Evolutionary conservation across 2,888 invertebrate genomes (phyloP).

Genomic region (Melolontha melolontha): DNA sequence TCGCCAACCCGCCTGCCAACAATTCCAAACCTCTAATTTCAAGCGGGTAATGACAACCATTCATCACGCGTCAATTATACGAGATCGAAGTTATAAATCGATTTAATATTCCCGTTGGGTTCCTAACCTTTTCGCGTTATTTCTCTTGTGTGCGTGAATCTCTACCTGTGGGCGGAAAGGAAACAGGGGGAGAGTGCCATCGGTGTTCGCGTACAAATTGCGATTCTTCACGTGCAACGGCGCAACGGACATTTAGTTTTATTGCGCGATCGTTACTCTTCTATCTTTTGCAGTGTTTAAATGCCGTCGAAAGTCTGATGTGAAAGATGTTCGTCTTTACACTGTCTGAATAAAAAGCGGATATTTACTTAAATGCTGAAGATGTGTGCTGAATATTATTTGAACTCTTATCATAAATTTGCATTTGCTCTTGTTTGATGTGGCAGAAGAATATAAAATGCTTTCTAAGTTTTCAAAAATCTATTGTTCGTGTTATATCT

Average conservation of each 20-base stretch:
- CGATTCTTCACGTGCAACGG: slow-evolving; percentile 23
- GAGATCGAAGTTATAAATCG: too few species aligned
- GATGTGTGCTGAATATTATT: slow-evolving; percentile 27
- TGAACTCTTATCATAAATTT: slow-evolving; percentile 9
- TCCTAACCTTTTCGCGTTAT: too few species aligned
- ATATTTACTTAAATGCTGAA: slow-evolving; percentile 36
- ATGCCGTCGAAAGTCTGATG: slow-evolving; percentile 14
- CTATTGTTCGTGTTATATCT: too few species aligned
- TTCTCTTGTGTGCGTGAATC: too few species aligned
- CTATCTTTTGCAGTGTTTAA: slow-evolving; percentile 7
- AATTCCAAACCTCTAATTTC: neutral
- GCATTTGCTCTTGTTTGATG: slow-evolving; percentile 5
- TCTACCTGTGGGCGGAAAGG: too few species aligned
- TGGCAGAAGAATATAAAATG: slow-evolving; percentile 17
- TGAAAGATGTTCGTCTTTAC: slow-evolving; percentile 13
- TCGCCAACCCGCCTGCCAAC: too few species aligned
- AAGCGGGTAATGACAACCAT: slow-evolving; percentile 21
- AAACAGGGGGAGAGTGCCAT: slow-evolving; percentile 1
- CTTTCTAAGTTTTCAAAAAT: neutral
- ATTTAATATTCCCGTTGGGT: too few species aligned
- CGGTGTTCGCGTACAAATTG: slow-evolving; percentile 25
- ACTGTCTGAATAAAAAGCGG: slow-evolving; percentile 27
- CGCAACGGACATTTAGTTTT: slow-evolving; percentile 28
- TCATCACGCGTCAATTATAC: slow-evolving; percentile 28
- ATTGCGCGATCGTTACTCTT: slow-evolving; percentile 26